Conservation (phyloP, 37 sponge, comb jelly and placozoan genomes). For the Diacarnus erythraeanus region DNA sequence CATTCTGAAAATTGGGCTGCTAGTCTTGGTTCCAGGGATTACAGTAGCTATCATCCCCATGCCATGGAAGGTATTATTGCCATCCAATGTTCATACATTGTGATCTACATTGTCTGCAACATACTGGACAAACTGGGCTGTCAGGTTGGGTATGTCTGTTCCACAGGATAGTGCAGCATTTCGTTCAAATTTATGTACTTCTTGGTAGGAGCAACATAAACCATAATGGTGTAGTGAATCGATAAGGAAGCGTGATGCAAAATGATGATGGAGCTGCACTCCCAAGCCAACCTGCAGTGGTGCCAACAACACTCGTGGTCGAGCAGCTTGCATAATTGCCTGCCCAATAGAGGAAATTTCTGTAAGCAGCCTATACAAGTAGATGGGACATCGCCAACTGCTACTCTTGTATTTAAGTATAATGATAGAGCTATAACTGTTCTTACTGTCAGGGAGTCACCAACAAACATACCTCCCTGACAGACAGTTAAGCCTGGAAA, state of each 20-base stretch:
- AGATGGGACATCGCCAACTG: too few relatives aligned
- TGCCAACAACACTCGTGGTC: constrained; percentile 4
- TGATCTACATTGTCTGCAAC: constrained; percentile 6
- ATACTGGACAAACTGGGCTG: constrained; percentile 7
- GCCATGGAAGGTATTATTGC: constrained; percentile 1
- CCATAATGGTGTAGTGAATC: constrained; percentile 9
- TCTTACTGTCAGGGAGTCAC: too few relatives aligned
- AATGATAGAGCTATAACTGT: too few relatives aligned
- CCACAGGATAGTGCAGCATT: too few relatives aligned
- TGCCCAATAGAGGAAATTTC: too few relatives aligned
- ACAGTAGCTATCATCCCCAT: constrained; percentile 45
- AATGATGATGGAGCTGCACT: constrained; percentile 36
- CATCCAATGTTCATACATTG: background rate
- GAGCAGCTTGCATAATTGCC: constrained; percentile 18
- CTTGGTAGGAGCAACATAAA: constrained; percentile 18
- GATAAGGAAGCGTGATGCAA: constrained; percentile 44
- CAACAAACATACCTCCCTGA: too few relatives aligned
- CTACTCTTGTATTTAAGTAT: too few relatives aligned
- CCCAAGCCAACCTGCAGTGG: constrained; percentile 22
- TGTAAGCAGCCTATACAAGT: too few relatives aligned
- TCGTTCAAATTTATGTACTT: constrained; percentile 30
- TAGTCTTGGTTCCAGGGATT: constrained; percentile 27
- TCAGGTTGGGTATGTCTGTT: too few relatives aligned
- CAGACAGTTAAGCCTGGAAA: too few relatives aligned
- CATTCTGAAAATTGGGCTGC: too few relatives aligned